Conservation (phyloP, 30 jellyfish, hydroid and myxozoan species). For the Hydra vulgaris region DNA sequence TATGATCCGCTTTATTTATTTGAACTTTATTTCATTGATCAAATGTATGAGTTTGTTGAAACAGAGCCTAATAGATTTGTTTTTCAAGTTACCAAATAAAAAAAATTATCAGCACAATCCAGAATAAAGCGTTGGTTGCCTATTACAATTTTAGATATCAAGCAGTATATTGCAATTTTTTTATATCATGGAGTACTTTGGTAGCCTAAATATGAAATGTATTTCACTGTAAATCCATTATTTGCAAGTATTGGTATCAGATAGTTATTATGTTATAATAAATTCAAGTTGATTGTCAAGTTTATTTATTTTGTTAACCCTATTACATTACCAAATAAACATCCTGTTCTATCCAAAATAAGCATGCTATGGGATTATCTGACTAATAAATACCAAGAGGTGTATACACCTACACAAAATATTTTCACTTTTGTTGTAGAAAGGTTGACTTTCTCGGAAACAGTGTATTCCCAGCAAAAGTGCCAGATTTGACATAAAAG, state of each 20-base stretch:
- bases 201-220: neutral
- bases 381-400: constrained; percentile 1
- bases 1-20: constrained; percentile 4
- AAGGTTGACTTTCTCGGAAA: too few species aligned
- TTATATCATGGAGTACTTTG: constrained; percentile 3
- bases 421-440: too few species aligned
- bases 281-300: neutral
- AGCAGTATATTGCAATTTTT: too few species aligned
- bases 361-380: neutral
- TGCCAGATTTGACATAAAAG: too few species aligned
- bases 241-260: constrained; percentile 5
- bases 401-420: constrained; percentile 2
- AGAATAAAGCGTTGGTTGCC: constrained; percentile 6
- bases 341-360: neutral
- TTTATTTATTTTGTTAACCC: neutral
- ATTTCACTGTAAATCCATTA: neutral
- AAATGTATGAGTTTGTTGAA: neutral
- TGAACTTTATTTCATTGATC: constrained; percentile 17
- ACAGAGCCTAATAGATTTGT: constrained; percentile 18
- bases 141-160: neutral
- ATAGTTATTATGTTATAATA: neutral
- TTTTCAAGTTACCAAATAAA: neutral
- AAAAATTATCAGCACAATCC: neutral
- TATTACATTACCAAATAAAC: constrained; percentile 1
- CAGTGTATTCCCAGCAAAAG: too few species aligned